These are phyloP conservation scores for Bufotes viridis DNA, from an alignment of 2,797 vertebrate species.

Conservation along the genomic window DNA sequence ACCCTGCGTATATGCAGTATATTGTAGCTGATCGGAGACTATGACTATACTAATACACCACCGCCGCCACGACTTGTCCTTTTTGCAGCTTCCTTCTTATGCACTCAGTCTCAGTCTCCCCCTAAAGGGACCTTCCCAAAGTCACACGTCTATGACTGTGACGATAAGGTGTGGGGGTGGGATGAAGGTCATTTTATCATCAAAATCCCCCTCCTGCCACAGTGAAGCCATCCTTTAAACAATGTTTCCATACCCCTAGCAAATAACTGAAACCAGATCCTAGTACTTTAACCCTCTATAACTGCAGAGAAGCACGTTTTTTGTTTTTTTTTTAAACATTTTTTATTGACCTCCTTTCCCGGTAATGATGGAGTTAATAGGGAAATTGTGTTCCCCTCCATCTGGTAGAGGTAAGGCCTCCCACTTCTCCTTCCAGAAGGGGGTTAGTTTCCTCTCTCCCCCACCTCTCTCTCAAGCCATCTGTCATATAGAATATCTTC, in stretches of 20 bases:
- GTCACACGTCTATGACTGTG: conserved; percentile 54
- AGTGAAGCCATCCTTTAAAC: conserved; percentile 11
- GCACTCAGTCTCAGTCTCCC: conserved; percentile 33
- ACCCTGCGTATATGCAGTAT: neutral
- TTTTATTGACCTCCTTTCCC: neutral
- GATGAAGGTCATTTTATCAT: conserved; percentile 50
- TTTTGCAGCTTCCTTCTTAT: conserved; percentile 36
- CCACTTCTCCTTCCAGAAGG: conserved; percentile 44
- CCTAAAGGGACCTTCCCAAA: conserved; percentile 57
- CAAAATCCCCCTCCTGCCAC: conserved; percentile 44
- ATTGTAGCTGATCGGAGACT: neutral
- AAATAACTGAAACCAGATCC: neutral
- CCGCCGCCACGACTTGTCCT: neutral
- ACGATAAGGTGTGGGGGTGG: conserved; percentile 54
- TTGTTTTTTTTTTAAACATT: neutral
- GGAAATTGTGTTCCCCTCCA: conserved; percentile 47
- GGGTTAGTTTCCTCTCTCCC: conserved; percentile 38
- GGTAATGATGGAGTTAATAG: conserved; percentile 32
- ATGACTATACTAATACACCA: neutral
- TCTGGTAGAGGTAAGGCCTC: conserved; percentile 40
- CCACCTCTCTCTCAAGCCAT: conserved; percentile 38
- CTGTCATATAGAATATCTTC: conserved; percentile 48
- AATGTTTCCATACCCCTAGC: neutral
- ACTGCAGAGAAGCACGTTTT: neutral
- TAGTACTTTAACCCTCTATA: conserved; percentile 11